Conservation (phyloP, 1,140 invertebrate genomes). For the Brachionus plicatilis region DNA sequence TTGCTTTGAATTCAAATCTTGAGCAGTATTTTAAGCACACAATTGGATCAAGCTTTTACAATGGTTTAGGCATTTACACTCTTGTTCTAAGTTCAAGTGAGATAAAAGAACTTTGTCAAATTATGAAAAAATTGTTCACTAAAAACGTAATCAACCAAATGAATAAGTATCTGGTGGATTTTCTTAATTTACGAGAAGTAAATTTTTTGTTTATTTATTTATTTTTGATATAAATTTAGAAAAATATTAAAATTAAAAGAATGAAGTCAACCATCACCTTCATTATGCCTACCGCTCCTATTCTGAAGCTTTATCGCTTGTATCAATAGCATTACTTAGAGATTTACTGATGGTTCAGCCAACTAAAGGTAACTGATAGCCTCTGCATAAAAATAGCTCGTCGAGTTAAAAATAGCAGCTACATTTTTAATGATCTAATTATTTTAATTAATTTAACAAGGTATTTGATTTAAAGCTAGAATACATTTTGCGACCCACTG, state of each 20-base stretch:
- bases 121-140: constrained; percentile 17
- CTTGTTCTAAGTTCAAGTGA: neutral
- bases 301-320: constrained; percentile 86
- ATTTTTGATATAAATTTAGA: neutral
- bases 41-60: constrained; percentile 36
- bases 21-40: constrained; percentile 23
- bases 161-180: neutral
- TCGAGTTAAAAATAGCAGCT: too few relatives aligned
- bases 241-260: neutral
- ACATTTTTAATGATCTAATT: too few relatives aligned
- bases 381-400: too few relatives aligned
- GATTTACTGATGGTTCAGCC: constrained; percentile 79
- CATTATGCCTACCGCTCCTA: constrained; percentile 79
- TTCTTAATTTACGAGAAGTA: neutral
- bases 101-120: constrained; percentile 4
- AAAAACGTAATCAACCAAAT: constrained; percentile 37
- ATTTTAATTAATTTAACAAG: too few relatives aligned
- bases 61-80: neutral
- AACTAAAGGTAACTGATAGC: constrained; percentile 57
- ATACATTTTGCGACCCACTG: too few relatives aligned
- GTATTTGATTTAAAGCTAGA: too few relatives aligned
- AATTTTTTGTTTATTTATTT: neutral
- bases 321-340: constrained; percentile 80
- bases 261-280: neutral
- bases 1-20: constrained; percentile 10